A percentile compares a stretch with the other conserved stretches of the same genome.
Evolutionary conservation across 92 coral and sea anemone genomes (phyloP).

Genomic region (Phymanthus crucifer): DNA sequence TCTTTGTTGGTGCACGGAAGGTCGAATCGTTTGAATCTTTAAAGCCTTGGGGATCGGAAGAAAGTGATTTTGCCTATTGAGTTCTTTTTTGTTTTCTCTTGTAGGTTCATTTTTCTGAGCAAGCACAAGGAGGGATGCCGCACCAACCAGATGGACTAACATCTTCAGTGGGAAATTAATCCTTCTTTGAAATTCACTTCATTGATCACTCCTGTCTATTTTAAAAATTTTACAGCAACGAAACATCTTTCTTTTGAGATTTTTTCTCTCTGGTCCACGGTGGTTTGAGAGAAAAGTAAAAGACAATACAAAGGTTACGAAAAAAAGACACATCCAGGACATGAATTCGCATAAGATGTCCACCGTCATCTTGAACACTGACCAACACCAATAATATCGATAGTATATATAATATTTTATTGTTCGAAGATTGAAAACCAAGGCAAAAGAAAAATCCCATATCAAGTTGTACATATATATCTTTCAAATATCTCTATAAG

Average conservation of each 20-base stretch:
- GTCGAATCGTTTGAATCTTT: background rate
- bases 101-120: slow-evolving; percentile 90
- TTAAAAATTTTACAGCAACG: slow-evolving; percentile 19
- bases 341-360: background rate
- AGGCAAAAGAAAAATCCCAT: slow-evolving; percentile 15
- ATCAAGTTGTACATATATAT: slow-evolving; percentile 28
- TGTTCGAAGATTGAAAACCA: background rate
- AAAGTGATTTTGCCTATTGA: background rate
- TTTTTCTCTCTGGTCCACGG: background rate
- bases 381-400: slow-evolving; percentile 5
- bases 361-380: background rate
- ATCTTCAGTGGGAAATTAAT: slow-evolving; percentile 51
- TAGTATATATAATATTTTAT: slow-evolving; percentile 29
- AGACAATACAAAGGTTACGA: background rate
- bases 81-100: slow-evolving; percentile 24
- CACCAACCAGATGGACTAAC: slow-evolving; percentile 72
- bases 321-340: background rate
- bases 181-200: background rate
- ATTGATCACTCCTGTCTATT: slow-evolving; percentile 10
- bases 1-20: background rate
- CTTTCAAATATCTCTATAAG: background rate
- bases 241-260: background rate
- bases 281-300: slow-evolving; percentile 5
- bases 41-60: slow-evolving; percentile 4
- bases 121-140: slow-evolving; percentile 67